Evolutionary conservation across 2,888 invertebrate genomes (phyloP).

Genomic region (Sinodicranocentrus sp.): DNA sequence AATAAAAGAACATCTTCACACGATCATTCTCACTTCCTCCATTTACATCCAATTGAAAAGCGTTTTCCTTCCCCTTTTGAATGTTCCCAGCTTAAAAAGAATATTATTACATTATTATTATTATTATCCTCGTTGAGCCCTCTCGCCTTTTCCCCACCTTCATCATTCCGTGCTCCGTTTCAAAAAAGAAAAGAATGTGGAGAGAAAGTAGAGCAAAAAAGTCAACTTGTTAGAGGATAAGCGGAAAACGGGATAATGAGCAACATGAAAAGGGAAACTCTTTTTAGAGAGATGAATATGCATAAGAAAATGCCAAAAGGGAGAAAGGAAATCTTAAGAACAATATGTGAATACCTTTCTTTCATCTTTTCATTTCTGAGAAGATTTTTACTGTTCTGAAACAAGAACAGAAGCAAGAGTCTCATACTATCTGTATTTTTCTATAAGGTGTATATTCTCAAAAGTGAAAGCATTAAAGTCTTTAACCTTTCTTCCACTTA

Average conservation of each 20-base stretch:
- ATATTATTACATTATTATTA: constrained; percentile 6
- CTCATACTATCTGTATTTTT: too few species aligned
- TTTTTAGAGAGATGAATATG: constrained; percentile 5
- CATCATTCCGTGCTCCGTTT: too few species aligned
- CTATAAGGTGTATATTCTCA: too few species aligned
- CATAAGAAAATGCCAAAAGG: background rate
- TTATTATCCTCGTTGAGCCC: constrained; percentile 8
- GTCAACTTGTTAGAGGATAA: constrained; percentile 26
- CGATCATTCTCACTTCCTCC: too few species aligned
- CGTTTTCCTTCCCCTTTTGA: background rate
- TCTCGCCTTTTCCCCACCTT: too few species aligned
- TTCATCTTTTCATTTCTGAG: background rate
- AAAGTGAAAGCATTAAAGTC: constrained; percentile 19
- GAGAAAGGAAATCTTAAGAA: background rate
- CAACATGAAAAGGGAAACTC: constrained; percentile 26
- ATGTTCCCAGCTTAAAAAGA: background rate
- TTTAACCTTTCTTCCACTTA: constrained; percentile 31
- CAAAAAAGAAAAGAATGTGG: background rate
- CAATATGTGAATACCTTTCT: background rate
- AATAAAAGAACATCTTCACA: too few species aligned
- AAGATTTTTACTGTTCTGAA: too few species aligned
- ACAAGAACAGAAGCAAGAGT: too few species aligned
- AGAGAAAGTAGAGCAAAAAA: constrained; percentile 8
- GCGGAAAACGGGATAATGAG: constrained; percentile 30
- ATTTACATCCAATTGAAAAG: too few species aligned